These are phyloP conservation scores for Zaprionus taronus DNA, from an alignment of 1,140 invertebrate species.

Conservation along the genomic window DNA sequence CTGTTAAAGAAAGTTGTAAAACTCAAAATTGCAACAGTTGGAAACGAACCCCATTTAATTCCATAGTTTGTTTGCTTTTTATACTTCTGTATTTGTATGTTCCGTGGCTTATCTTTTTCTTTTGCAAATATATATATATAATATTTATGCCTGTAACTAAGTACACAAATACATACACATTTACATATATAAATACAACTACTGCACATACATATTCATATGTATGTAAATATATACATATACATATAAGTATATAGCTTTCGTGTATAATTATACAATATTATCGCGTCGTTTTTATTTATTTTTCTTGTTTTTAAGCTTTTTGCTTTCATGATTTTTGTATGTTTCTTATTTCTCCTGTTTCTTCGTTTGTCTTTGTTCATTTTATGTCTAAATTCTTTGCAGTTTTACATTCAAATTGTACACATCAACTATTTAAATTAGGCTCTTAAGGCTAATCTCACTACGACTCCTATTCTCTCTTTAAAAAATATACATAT, in stretches of 20 bases:
- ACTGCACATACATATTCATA: slow-evolving; percentile 69
- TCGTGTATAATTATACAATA: slow-evolving; percentile 78
- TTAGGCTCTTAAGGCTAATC: slow-evolving; percentile 77
- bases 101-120: slow-evolving; percentile 47
- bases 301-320: slow-evolving; percentile 54
- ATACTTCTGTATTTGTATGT: slow-evolving; percentile 59
- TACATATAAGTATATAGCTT: slow-evolving; percentile 49
- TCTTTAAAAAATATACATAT: slow-evolving; percentile 54
- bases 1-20: background rate
- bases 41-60: background rate
- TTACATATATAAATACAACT: slow-evolving; percentile 80
- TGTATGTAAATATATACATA: slow-evolving; percentile 63
- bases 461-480: slow-evolving; percentile 66
- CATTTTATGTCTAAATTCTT: slow-evolving; percentile 81
- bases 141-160: slow-evolving; percentile 75
- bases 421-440: slow-evolving; percentile 72
- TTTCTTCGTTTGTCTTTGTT: slow-evolving; percentile 65
- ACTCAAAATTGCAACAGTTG: background rate
- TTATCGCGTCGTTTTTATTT: slow-evolving; percentile 67
- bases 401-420: slow-evolving; percentile 66
- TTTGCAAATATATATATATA: slow-evolving; percentile 73
- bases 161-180: slow-evolving; percentile 80
- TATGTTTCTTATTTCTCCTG: slow-evolving; percentile 49
- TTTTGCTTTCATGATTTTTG: slow-evolving; percentile 40
- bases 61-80: slow-evolving; percentile 18